Conservation (phyloP, 2,888 invertebrate species). For the Digitonthophagus gazella region DNA sequence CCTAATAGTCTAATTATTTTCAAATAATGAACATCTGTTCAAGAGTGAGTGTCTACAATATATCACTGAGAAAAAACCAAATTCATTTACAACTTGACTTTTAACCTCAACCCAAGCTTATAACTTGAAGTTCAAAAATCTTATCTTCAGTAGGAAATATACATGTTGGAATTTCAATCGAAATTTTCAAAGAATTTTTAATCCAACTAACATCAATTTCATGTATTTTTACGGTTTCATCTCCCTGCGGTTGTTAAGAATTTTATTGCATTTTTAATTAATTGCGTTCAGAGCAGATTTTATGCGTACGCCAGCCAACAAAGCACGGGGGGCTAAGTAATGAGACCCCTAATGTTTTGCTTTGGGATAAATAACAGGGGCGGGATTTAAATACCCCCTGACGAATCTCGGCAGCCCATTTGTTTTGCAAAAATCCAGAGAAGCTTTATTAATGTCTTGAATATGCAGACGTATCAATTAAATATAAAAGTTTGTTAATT, state of each 20-base stretch:
- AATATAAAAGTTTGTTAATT: too few relatives aligned
- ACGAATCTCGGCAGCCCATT: slow-evolving; percentile 22
- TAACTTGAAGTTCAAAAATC: too few relatives aligned
- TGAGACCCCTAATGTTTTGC: slow-evolving; percentile 26
- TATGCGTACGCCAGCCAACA: slow-evolving; percentile 19
- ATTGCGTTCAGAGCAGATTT: slow-evolving; percentile 26
- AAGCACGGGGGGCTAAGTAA: slow-evolving; percentile 23
- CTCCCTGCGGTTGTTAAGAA: slow-evolving; percentile 17
- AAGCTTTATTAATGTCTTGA: background rate
- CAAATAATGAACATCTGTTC: too few relatives aligned
- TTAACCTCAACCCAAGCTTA: too few relatives aligned
- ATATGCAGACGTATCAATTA: background rate
- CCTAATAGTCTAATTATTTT: too few relatives aligned
- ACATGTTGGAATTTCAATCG: too few relatives aligned
- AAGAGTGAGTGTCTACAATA: too few relatives aligned
- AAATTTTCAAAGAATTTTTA: background rate
- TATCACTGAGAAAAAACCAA: too few relatives aligned
- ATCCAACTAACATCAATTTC: too few relatives aligned
- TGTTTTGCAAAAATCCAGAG: slow-evolving; percentile 4
- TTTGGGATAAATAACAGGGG: slow-evolving; percentile 22
- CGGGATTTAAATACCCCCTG: slow-evolving; percentile 25
- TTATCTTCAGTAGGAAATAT: too few relatives aligned
- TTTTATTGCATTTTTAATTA: slow-evolving; percentile 37
- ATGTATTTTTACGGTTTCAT: background rate
- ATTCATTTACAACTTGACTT: too few relatives aligned